These are phyloP conservation scores for Spatula clypeata DNA, from an alignment of 2,797 vertebrate genomes.

Conservation along the genomic window DNA sequence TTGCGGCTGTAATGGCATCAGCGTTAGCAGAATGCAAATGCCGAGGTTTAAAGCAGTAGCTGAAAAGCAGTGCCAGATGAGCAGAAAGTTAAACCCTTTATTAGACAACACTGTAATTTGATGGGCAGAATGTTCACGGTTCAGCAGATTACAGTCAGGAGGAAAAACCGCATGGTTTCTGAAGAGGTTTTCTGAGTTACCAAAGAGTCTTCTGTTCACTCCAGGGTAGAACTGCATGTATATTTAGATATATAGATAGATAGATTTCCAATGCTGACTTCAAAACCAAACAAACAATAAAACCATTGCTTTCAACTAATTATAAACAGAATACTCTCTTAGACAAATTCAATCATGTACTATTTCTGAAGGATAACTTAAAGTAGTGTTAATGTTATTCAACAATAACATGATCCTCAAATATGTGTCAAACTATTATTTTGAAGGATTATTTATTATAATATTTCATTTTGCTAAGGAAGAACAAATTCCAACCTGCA, in stretches of 20 bases:
- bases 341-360: conserved; percentile 83
- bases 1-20: conserved; percentile 86
- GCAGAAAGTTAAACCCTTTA: conserved; percentile 92
- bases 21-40: conserved; percentile 86
- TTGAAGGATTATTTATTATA: not conserved
- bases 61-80: conserved; percentile 89
- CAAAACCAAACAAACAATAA: not conserved
- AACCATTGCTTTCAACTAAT: not conserved
- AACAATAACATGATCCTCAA: conserved; percentile 57
- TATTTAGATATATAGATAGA: conserved; percentile 15
- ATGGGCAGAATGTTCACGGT: conserved; percentile 87
- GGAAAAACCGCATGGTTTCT: conserved; percentile 57
- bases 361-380: conserved; percentile 79
- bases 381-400: conserved; percentile 81
- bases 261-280: not conserved
- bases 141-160: conserved; percentile 73
- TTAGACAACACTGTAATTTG: conserved; percentile 92
- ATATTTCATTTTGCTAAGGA: not conserved
- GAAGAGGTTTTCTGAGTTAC: conserved; percentile 69
- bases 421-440: not conserved
- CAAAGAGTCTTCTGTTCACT: too few relatives aligned
- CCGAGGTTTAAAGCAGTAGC: conserved; percentile 86
- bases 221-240: conserved; percentile 44
- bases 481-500: not conserved
- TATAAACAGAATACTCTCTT: conserved; percentile 83